Conservation (phyloP, 2,113 vertebrate genomes). For the Pao palembangensis region DNA sequence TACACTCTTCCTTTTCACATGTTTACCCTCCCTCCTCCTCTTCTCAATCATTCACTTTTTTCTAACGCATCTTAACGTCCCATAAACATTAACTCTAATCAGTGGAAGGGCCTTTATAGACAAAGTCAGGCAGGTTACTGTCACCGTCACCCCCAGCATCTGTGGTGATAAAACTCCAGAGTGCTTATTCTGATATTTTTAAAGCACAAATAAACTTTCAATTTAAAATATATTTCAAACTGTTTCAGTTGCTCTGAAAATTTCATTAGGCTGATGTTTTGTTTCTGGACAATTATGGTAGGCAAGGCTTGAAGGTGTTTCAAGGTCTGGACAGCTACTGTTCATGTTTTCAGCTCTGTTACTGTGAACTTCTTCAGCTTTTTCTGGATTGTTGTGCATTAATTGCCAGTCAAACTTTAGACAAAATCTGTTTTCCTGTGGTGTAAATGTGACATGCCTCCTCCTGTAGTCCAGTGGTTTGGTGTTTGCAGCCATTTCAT, state of each 20-base stretch:
- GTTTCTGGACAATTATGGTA: not conserved
- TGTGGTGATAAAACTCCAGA: slow-evolving; percentile 30
- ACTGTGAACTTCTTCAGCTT: too few relatives aligned
- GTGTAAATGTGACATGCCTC: too few relatives aligned
- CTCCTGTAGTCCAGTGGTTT: not conserved
- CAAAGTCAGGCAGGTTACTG: slow-evolving; percentile 63
- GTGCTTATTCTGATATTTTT: slow-evolving; percentile 7
- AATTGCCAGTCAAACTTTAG: too few relatives aligned
- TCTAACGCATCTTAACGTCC: slow-evolving; percentile 54
- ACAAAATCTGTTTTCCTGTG: too few relatives aligned
- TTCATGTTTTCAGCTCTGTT: too few relatives aligned
- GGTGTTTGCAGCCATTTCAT: not conserved
- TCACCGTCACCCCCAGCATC: slow-evolving; percentile 42
- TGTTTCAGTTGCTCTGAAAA: not conserved
- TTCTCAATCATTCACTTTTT: slow-evolving; percentile 35
- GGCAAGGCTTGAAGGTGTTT: too few relatives aligned
- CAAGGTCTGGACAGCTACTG: too few relatives aligned
- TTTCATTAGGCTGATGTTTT: not conserved
- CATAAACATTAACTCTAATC: slow-evolving; percentile 68
- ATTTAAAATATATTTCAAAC: not conserved
- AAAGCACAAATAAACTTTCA: slow-evolving; percentile 22
- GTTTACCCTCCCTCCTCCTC: slow-evolving; percentile 42
- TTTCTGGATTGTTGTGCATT: too few relatives aligned
- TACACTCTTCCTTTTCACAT: slow-evolving; percentile 41
- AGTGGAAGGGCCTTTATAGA: slow-evolving; percentile 66